Percentiles rank a stretch among this genome's conserved stretches.
Evolutionary conservation across 1,140 invertebrate species (phyloP).

Genomic region (Chionoecetes opilio): DNA sequence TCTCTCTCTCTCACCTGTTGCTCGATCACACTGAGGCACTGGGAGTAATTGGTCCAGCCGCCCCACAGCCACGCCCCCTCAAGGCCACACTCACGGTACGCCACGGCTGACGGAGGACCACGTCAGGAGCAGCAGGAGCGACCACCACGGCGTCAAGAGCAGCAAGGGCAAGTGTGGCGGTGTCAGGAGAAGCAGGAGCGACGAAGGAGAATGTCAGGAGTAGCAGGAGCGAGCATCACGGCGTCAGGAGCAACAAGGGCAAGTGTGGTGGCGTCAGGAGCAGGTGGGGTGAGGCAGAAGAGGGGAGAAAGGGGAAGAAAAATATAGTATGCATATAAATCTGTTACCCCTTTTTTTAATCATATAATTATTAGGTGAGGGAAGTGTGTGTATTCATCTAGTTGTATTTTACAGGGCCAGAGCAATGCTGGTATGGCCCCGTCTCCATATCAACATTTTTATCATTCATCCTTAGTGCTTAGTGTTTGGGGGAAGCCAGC

Average conservation of each 20-base stretch:
- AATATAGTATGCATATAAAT: neutral
- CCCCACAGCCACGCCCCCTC: slow-evolving; percentile 38
- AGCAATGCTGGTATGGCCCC: no score
- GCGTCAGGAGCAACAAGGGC: neutral
- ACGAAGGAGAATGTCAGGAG: neutral
- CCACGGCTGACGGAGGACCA: slow-evolving; percentile 36
- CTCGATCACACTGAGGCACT: slow-evolving; percentile 68
- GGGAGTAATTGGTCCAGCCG: slow-evolving; percentile 68
- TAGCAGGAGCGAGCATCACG: no score
- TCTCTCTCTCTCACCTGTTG: slow-evolving; percentile 52
- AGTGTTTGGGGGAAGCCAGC: no score
- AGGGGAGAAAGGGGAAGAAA: slow-evolving; percentile 19
- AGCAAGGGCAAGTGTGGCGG: neutral
- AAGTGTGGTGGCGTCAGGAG: neutral
- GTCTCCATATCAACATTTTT: no score
- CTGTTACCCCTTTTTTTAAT: no score
- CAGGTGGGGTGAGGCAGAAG: neutral
- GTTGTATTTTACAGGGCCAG: no score
- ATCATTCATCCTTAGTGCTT: no score
- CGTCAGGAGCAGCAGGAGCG: neutral
- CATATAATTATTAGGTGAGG: neutral
- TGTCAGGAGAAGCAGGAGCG: neutral
- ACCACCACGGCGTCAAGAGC: neutral
- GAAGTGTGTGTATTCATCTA: no score
- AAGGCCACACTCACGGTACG: slow-evolving; percentile 62